phyloP scores from a whole-genome alignment of 1,140 invertebrate species.

The Elysia chlorotica region DNA sequence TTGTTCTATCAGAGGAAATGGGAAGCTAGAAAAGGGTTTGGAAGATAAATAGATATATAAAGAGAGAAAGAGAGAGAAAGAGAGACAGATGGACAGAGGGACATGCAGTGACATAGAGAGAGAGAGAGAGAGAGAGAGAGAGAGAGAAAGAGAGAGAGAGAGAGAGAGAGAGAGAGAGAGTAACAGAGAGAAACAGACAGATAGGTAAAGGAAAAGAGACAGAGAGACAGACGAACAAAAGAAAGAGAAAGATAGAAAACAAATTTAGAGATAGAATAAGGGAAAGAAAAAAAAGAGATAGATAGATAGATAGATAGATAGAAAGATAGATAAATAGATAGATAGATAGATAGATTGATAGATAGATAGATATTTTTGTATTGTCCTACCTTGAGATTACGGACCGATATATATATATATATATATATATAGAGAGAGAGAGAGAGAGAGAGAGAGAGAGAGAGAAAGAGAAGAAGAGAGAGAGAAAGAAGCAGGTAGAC shows the following conservation, averaged over 20 bases:
- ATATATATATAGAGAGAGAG: background rate
- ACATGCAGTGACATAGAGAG: background rate
- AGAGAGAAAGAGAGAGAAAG: too few species aligned
- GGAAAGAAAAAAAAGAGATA: background rate
- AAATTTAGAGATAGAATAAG: background rate
- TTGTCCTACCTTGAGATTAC: too few species aligned
- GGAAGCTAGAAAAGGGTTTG: background rate
- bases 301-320: background rate
- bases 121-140: background rate
- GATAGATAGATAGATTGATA: background rate
- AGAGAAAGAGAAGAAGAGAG: background rate
- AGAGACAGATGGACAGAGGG: too few species aligned
- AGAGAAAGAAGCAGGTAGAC: background rate
- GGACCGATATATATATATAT: too few species aligned
- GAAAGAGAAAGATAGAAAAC: conserved; percentile 4
- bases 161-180: background rate
- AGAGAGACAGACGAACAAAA: conserved; percentile 5
- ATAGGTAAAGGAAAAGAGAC: background rate
- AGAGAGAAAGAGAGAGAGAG: background rate
- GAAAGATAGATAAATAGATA: background rate
- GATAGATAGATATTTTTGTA: background rate
- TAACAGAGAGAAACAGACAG: background rate
- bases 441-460: background rate
- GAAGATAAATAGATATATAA: too few species aligned
- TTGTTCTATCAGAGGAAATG: background rate